Base-by-base conservation (phyloP, 2,113 vertebrate species). In the Anarrhichthys ocellatus region DNA sequence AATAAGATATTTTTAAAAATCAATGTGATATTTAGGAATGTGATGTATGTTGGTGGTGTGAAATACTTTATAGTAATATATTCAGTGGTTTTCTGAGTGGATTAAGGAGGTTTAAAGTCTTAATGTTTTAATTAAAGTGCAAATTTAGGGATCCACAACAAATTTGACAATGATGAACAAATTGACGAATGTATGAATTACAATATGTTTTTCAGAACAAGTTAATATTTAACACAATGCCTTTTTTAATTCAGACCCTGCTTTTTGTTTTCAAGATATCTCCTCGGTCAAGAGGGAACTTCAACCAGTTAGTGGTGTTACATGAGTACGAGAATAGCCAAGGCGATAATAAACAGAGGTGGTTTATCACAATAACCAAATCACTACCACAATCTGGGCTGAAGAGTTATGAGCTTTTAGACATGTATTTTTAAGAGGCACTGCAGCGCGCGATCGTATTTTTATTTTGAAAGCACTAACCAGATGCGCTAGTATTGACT, bases 391-490 rank as follows among this genome's bases (percentile, higher is more conserved):
- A 48, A 6, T 18, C 46, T 48, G 46, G 15, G 46, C 13, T 14
- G 15, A 14, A 14, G 13, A 14, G 14, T 46, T 46, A 4, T 46
- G 44, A 15, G 44, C 4, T 15, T 46, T 46, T 46, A 46, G 44
- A 14, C 44, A 5, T 5, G 44, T 15, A 14, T 44, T 46, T 48
- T 5, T 48, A 34, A 34, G 40, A 42, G 40, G 9, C 40, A 42
- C 10, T 42, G 10, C 9, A 1, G 40, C 10, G 40, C 40, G 10
- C 10, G 22, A 7, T 7, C 4, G 20, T 0, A 2, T 0, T 75
- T 84, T 46, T 91, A 88, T 87, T 88, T 69, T 90, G 88, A 90
- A 79, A 83, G 18, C 1, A 2, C 2, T 2, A 46, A 38, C 54
- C n/a, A 79, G 80, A 77, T 85, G 3, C 0, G 1, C 5, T 1